Evolutionary conservation across 1,140 invertebrate species (phyloP), one percentile per base, ranked within the genome.

Genomic region (Danaus plexippus): DNA sequence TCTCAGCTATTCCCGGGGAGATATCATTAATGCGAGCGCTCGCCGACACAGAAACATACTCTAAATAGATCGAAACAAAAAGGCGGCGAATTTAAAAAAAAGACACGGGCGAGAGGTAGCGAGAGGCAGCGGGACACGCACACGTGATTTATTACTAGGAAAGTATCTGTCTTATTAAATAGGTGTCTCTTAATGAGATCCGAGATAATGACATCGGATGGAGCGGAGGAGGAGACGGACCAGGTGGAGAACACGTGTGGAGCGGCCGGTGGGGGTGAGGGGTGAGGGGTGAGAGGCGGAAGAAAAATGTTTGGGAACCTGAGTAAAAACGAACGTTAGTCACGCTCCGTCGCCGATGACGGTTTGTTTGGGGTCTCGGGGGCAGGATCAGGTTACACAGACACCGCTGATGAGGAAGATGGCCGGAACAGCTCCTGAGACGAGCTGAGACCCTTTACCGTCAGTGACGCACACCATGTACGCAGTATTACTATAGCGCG

Each of bases 351-450:
- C 59, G 57, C 64, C 40, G 56, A 10, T 66, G 57, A 66, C 59
- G 64, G 59, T 63, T 66, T 66, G 64, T 66, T 66, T 59, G 63
- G 43, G 42, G 40, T 52, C 22, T 44, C 40, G 47, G 52, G 42
- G 12, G 13, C 43, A 8, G 18, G 45, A 11, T 59, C 45, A 42
- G 6, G 53, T 56, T 56, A 52, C 61, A 55, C 73, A 71, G 9
- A 52, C 53, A 12, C 60, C 57, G 58, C 69, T 77, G 71, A 77
- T 75, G 68, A 47, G 43, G 49, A 41, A 18, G 54, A 57, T 32
- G 9, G 43, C 43, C 15, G 48, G 45, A 11, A 8, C n/a, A 7
- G 43, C 43, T 22, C 15, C 15, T 1, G 15, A 15, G 15, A 15
- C 15, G 22, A 32, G 22, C 22, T 32, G 2, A 3, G 22, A 32